phyloP scores from a whole-genome alignment of 2,113 vertebrate species.

The Zosterops hypoxanthus region DNA sequence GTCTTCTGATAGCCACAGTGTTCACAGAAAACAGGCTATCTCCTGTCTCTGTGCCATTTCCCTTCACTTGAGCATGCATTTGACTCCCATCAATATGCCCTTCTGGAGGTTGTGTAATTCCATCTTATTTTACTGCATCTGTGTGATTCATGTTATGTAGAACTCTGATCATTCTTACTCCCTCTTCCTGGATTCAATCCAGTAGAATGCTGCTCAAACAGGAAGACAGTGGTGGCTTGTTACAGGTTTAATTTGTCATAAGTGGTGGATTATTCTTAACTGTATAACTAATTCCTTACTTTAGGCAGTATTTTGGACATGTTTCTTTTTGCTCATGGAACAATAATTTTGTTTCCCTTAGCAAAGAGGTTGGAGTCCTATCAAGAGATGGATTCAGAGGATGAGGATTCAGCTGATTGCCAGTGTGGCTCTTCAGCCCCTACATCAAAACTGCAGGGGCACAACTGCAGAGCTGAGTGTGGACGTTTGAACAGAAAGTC shows the following conservation, averaged over 20 bases:
- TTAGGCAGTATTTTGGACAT: neutral
- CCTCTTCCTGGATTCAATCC: neutral
- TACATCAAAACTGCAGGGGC: slow-evolving; percentile 37
- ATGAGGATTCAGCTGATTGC: neutral
- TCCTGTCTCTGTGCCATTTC: neutral
- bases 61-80: neutral
- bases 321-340: neutral
- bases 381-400: slow-evolving; percentile 69
- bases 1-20: neutral
- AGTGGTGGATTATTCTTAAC: neutral
- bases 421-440: slow-evolving; percentile 49
- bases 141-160: neutral
- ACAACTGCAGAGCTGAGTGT: slow-evolving; percentile 64
- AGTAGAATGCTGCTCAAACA: neutral
- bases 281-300: neutral
- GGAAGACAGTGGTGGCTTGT: neutral
- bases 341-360: slow-evolving; percentile 15
- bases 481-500: slow-evolving; percentile 73
- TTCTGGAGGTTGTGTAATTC: neutral
- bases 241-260: neutral
- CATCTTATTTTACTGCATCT: neutral
- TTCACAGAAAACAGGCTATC: neutral
- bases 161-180: neutral
- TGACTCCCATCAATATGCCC: neutral
- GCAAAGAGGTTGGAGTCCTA: slow-evolving; percentile 85